A percentile compares a stretch with the other conserved stretches of the same genome.
Conservation (phyloP, 2,888 invertebrate species). For the Pterostichus madidus region DNA sequence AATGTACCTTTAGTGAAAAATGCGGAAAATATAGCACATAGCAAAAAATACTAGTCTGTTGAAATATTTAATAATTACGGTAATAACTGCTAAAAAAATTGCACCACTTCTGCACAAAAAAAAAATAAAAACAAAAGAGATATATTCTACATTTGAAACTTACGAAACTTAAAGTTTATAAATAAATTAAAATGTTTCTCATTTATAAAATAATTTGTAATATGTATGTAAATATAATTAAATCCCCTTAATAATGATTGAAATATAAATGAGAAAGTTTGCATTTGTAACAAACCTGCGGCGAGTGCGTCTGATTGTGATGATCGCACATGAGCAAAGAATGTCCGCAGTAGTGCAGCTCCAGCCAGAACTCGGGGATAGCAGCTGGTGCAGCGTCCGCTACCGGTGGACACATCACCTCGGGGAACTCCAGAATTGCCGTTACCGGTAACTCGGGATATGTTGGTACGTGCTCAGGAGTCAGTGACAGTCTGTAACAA, state of each 20-base stretch:
- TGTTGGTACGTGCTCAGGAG: constrained; percentile 88
- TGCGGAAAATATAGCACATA: neutral
- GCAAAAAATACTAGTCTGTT: too few species aligned
- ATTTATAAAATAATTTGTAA: too few species aligned
- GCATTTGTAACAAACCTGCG: constrained; percentile 75
- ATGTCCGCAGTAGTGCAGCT: constrained; percentile 89
- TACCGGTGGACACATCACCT: constrained; percentile 84
- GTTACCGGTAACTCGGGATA: constrained; percentile 88
- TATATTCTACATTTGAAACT: too few species aligned
- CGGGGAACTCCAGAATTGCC: constrained; percentile 87
- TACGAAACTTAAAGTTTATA: too few species aligned
- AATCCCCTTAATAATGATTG: too few species aligned
- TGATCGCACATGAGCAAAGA: constrained; percentile 86
- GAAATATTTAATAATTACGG: too few species aligned
- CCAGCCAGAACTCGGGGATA: constrained; percentile 86
- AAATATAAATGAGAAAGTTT: too few species aligned
- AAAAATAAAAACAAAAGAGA: too few species aligned
- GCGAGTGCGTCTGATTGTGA: constrained; percentile 77
- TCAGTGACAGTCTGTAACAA: constrained; percentile 80
- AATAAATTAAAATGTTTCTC: too few species aligned
- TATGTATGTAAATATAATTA: too few species aligned
- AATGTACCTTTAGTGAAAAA: constrained; percentile 1
- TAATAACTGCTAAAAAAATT: too few species aligned
- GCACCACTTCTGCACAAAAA: too few species aligned
- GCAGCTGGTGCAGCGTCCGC: constrained; percentile 78